Base-by-base conservation (phyloP, 30 jellyfish, hydroid and myxozoan genomes). In the Aurelia coerulea region DNA sequence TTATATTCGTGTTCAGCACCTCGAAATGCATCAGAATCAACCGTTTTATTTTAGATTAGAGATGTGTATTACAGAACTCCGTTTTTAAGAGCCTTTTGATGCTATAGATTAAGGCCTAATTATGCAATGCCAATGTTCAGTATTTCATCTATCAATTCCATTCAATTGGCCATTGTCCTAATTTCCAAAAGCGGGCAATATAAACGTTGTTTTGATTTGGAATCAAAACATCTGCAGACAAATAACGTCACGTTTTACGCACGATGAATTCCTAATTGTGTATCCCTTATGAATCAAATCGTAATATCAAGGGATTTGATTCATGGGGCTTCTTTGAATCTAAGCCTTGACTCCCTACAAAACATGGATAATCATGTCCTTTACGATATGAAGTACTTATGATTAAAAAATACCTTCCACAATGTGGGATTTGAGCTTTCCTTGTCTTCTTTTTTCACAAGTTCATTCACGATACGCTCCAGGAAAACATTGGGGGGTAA, bases 401-500 rank as follows among this genome's bases (percentile, higher is more conserved):
- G 56, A 46, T 46, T 46, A 72, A 16, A 49, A 64, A 68, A 80
- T 65, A 84, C 93, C 93, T 84, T 84, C 80, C 80, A 84, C 65
- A 73, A 72, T 17, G 78, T 73, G n/a, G 62, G 67, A 17, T 16
- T 41, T 56, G 79, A 79, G 58, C 59, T 35, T 34, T 84, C 51
- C 19, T 41, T 73, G 64, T 84, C 93, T 2, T 17, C 78, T 37
- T 64, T 74, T 62, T 80, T 80, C 33, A 80, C 58, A 68, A 72
- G 16, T 62, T 72, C 87, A 69, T 87, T 92, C 62, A 87, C 35
- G 16, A 92, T 54, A 23, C 98, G 91, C 73, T 87, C 78, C 63
- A 92, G 81, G 70, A 87, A 80, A 53, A 92, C 95, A 86, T 92
- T 92, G 41, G 95, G 91, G 32, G 92, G 89, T 65, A 92, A 73